Evolutionary conservation across 1,140 invertebrate species (phyloP).

Genomic region (Nephila pilipes): DNA sequence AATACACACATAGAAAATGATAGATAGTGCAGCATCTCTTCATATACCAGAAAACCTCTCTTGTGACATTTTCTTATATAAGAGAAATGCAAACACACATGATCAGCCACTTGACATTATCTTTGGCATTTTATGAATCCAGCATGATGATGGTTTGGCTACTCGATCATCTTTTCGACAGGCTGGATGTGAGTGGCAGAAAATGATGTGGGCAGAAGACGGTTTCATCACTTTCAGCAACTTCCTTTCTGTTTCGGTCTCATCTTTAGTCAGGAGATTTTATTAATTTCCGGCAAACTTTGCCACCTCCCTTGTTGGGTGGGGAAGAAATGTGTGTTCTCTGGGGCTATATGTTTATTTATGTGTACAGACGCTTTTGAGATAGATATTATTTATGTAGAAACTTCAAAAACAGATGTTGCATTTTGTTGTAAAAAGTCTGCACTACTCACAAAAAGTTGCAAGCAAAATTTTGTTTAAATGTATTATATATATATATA

Average conservation of each 20-base stretch:
- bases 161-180: slow-evolving; percentile 30
- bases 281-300: background rate
- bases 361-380: too few species aligned
- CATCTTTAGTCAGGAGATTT: background rate
- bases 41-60: background rate
- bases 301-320: too few species aligned
- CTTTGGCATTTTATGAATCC: slow-evolving; percentile 31
- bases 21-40: background rate
- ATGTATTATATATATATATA: too few species aligned
- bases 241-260: background rate
- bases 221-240: slow-evolving; percentile 18
- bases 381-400: too few species aligned
- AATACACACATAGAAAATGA: background rate
- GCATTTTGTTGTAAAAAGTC: too few species aligned
- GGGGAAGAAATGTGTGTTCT: too few species aligned
- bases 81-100: slow-evolving; percentile 38
- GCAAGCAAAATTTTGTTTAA: too few species aligned
- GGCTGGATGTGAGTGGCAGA: background rate
- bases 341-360: too few species aligned
- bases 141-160: background rate
- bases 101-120: slow-evolving; percentile 43
- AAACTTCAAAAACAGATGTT: too few species aligned
- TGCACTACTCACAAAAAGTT: too few species aligned
- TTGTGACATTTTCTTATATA: background rate
- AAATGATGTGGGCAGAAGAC: background rate